Base-by-base conservation (phyloP, 2,888 invertebrate species). In the Apocheima hispidaria region DNA sequence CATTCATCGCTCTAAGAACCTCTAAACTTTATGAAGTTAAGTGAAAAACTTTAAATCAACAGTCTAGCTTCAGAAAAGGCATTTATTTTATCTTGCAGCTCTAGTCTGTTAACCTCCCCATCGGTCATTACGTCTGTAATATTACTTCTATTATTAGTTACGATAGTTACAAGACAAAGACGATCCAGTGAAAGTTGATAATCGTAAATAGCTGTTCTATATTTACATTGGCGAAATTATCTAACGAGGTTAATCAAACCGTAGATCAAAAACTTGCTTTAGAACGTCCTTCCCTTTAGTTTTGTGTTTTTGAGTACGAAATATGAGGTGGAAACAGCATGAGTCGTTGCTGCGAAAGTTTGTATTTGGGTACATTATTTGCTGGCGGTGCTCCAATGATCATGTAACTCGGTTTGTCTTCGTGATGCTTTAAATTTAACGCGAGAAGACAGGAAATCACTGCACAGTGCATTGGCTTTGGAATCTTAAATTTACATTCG, bases 121-220 rank as follows among this genome's bases (percentile, higher is more conserved):
- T 62, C 62, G 64, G 66, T 70, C 68, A 67, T 63, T 69, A 67
- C 66, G 64, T 63, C 26, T 49, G 4, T 33, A 6, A 46, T 44
- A 49, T 41, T 43, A 53, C 14, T 30, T 40, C 12, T 64, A 69
- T 63, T 64, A 69, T 61, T 58, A 68, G 65, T 59, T 51, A 38
- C 41, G 21, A 60, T 38, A 21, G 28, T 58, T 52, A 60, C 44
- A 36, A 65, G 66, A 71, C 71, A 71, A 73, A 73, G 76, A 75
- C 76, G 70, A 71, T 69, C 65, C 55, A 78, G 75, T 73, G 78
- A 80, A 81, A 78, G 79, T 77, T 67, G 64, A 63, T 62, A 30
- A 46, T 46, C 59, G 43, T 67, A 57, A 61, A 61, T 61, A 48
- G 59, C 62, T 63, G 20, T 68, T 61, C 53, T 64, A 57, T 60